Evolutionary conservation across 2,113 vertebrate genomes (phyloP).

Genomic region (Callopanchax toddi): DNA sequence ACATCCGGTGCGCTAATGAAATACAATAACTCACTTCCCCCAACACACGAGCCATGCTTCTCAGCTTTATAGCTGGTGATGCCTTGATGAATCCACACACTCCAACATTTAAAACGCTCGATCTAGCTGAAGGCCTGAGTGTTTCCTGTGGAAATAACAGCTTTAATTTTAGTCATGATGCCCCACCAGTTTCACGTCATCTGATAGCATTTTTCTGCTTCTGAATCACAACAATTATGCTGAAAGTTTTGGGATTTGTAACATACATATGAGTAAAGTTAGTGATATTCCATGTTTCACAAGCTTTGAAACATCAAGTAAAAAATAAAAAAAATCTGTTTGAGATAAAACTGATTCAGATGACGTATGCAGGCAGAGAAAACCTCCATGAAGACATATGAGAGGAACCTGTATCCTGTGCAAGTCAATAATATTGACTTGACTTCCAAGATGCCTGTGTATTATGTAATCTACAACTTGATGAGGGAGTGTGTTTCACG

Average conservation of each 20-base stretch:
- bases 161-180: too few relatives aligned
- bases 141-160: too few relatives aligned
- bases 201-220: too few relatives aligned
- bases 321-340: neutral
- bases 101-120: too few relatives aligned
- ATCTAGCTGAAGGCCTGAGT: neutral
- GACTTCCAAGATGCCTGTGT: slow-evolving; percentile 42
- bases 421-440: slow-evolving; percentile 68
- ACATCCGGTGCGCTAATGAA: slow-evolving; percentile 62
- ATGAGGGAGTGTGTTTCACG: slow-evolving; percentile 30
- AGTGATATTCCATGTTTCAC: neutral
- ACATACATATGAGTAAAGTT: too few relatives aligned
- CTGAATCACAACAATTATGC: too few relatives aligned
- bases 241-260: too few relatives aligned
- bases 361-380: neutral
- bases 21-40: slow-evolving; percentile 60
- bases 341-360: too few relatives aligned
- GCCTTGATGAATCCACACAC: too few relatives aligned
- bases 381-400: slow-evolving; percentile 31
- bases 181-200: too few relatives aligned
- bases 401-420: slow-evolving; percentile 48
- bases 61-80: slow-evolving; percentile 17
- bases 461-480: slow-evolving; percentile 63
- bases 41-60: slow-evolving; percentile 4
- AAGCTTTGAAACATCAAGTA: neutral